Evolutionary conservation across 2,113 vertebrate species (phyloP), one percentile per base, ranked within the genome.

Genomic region (Engystomops pustulosus): DNA sequence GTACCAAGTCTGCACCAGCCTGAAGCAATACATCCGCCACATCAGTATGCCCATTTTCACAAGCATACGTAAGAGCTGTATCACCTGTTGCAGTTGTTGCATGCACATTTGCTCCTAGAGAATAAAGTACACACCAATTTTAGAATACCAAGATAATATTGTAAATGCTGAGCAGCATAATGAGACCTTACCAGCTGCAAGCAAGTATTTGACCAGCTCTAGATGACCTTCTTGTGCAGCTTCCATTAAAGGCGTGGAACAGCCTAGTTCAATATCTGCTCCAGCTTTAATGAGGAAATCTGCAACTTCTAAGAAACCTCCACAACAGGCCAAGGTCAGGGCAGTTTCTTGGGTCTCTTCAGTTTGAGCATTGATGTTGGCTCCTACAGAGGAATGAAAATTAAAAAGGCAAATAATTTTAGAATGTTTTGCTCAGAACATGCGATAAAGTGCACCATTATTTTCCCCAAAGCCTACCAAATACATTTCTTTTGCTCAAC

Each of bases 341-440:
- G 98, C 98, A 0, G 98, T 99, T 92, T 99, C 98, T 89, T 99
- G 98, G 0, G 98, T 99, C 91, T 99, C 98, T 89, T 99, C 98
- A 23, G 98, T 99, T 87, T 99, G 98, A 79, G 97, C 98, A 49
- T 99, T 99, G 90, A 99, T 99, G 91, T 99, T 99, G 38, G 98
- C 98, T 92, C 98, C 98, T 99, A 84, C 25, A n/a, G n/a, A n/a
- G n/a, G n/a, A n/a, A n/a, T n/a, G n/a, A n/a, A n/a, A n/a, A n/a
- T n/a, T n/a, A n/a, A n/a, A n/a, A n/a, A n/a, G n/a, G n/a, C n/a
- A n/a, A n/a, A n/a, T n/a, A n/a, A n/a, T n/a, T n/a, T n/a, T n/a
- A n/a, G n/a, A n/a, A n/a, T n/a, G n/a, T n/a, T n/a, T n/a, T n/a
- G n/a, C n/a, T n/a, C n/a, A n/a, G n/a, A n/a, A n/a, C n/a, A n/a